Evolutionary conservation across 2,113 vertebrate genomes (phyloP).

Genomic region (Clarias gariepinus): DNA sequence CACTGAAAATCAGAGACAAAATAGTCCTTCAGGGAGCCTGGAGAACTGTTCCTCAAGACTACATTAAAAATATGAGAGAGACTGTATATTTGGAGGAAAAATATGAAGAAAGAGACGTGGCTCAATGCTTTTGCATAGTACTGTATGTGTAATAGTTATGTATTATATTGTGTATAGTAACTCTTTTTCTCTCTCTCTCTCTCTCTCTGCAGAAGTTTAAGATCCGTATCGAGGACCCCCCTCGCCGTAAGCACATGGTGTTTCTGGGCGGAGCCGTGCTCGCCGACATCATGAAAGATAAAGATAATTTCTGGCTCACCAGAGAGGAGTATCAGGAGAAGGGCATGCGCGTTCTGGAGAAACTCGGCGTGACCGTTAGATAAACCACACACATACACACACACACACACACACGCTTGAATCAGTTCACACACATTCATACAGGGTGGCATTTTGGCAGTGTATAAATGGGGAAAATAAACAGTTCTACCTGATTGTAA

Average conservation of each 20-base stretch:
- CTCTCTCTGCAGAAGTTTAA: constrained; percentile 83
- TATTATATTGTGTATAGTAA: background rate
- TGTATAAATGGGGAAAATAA: constrained; percentile 31
- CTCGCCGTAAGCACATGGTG: constrained; percentile 94
- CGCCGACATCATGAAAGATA: constrained; percentile 97
- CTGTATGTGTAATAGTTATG: background rate
- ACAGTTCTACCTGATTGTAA: constrained; percentile 34
- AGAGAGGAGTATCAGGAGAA: constrained; percentile 92
- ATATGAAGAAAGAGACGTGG: too few relatives aligned
- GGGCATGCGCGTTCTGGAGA: constrained; percentile 89
- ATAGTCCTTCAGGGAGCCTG: too few relatives aligned
- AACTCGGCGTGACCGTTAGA: constrained; percentile 93
- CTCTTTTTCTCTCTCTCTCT: background rate
- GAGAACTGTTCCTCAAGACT: too few relatives aligned
- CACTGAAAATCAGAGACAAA: too few relatives aligned
- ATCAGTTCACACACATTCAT: constrained; percentile 28
- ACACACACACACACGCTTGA: constrained; percentile 35
- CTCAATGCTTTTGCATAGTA: too few relatives aligned
- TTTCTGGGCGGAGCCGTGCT: constrained; percentile 88
- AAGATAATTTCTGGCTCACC: constrained; percentile 97
- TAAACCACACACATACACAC: constrained; percentile 66
- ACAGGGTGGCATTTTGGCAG: constrained; percentile 52
- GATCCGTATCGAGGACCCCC: constrained; percentile 93
- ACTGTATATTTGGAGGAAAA: too few relatives aligned
- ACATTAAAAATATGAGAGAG: too few relatives aligned